Percentiles rank a stretch among this genome's conserved stretches.
phyloP scores from a whole-genome alignment of 1,140 invertebrate species.

The Olivierus martensii region DNA sequence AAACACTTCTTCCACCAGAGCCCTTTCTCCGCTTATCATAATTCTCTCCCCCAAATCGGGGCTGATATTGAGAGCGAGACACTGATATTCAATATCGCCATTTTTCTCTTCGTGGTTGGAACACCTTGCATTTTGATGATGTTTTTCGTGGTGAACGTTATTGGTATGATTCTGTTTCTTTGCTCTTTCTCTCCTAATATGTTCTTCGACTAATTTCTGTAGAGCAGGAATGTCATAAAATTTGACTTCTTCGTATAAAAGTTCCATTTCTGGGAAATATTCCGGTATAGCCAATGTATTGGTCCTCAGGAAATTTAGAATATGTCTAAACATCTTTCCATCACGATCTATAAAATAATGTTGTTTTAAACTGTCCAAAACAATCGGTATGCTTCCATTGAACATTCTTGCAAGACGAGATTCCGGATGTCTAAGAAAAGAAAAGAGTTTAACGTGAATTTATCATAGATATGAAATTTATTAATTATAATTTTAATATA shows the following conservation, averaged over 20 bases:
- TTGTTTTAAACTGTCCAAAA: slow-evolving; percentile 89
- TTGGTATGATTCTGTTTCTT: slow-evolving; percentile 10
- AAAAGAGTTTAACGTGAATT: not conserved
- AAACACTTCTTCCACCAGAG: slow-evolving; percentile 46
- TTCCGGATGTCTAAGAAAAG: slow-evolving; percentile 61
- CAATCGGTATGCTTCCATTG: slow-evolving; percentile 92
- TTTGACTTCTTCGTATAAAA: slow-evolving; percentile 80
- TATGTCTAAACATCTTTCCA: slow-evolving; percentile 88
- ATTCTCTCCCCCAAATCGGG: slow-evolving; percentile 60
- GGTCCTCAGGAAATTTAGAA: slow-evolving; percentile 90
- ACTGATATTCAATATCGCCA: slow-evolving; percentile 45
- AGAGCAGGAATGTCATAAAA: slow-evolving; percentile 73
- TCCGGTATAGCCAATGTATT: slow-evolving; percentile 70
- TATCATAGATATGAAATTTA: no score
- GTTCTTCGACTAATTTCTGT: slow-evolving; percentile 48
- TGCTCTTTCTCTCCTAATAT: slow-evolving; percentile 47
- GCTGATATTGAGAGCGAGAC: slow-evolving; percentile 71
- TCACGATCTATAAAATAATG: slow-evolving; percentile 97
- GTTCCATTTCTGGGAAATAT: slow-evolving; percentile 71
- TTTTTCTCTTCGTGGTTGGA: slow-evolving; percentile 9
- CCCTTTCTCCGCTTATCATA: slow-evolving; percentile 32
- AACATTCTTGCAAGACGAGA: slow-evolving; percentile 84
- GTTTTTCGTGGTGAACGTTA: slow-evolving; percentile 4
- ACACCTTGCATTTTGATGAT: slow-evolving; percentile 11
- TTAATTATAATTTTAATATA: no score